Evolutionary conservation across 2,888 invertebrate species (phyloP).

Genomic region (Rhingia campestris): DNA sequence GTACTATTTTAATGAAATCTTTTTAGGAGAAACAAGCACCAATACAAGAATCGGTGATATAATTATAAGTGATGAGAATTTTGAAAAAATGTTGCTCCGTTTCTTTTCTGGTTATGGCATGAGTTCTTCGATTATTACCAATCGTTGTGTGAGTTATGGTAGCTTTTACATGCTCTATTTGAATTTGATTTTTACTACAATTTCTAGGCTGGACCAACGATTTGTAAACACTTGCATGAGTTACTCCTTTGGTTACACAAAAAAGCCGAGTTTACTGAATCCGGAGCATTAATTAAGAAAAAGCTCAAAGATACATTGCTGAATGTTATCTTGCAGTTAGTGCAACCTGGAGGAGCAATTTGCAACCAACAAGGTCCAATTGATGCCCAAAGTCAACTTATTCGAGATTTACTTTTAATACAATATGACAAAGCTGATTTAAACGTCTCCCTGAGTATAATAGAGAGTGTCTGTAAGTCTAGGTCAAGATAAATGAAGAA

Average conservation of each 20-base stretch:
- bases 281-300: conserved; percentile 84
- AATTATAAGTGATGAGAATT: conserved; percentile 86
- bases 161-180: not conserved
- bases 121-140: conserved; percentile 81
- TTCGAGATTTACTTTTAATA: conserved; percentile 86
- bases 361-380: conserved; percentile 87
- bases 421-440: conserved; percentile 87
- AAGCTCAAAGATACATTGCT: conserved; percentile 85
- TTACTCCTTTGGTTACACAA: conserved; percentile 88
- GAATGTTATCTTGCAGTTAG: conserved; percentile 88
- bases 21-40: conserved; percentile 82
- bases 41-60: conserved; percentile 84
- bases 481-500: not conserved
- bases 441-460: conserved; percentile 88
- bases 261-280: conserved; percentile 86
- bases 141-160: conserved; percentile 80
- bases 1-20: conserved; percentile 87
- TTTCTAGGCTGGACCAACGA: conserved; percentile 88
- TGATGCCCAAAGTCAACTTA: conserved; percentile 89
- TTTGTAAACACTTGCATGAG: conserved; percentile 89
- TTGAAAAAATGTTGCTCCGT: conserved; percentile 86
- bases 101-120: conserved; percentile 87
- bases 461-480: conserved; percentile 87
- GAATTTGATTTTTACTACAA: not conserved
- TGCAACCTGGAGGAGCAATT: conserved; percentile 87